Base-by-base conservation (phyloP, 2,888 invertebrate genomes). In the Prosapia bicincta region DNA sequence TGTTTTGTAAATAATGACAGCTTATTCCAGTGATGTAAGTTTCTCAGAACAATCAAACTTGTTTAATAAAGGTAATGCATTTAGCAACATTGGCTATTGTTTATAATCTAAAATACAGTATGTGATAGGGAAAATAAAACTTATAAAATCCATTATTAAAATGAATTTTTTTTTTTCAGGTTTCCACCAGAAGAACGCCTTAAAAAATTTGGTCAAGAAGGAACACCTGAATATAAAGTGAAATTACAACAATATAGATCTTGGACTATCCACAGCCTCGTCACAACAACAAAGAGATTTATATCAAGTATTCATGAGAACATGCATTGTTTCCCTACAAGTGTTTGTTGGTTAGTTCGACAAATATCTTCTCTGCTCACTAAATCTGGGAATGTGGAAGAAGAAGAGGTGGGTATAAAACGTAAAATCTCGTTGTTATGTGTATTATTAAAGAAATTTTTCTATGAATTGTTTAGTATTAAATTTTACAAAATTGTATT, bases 291-390 rank as follows among this genome's bases (percentile, higher is more conserved):
- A 0, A 92, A 90, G 83, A 88, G 90, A 81, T 97, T 98, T 84
- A 92, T 98, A 70, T 86, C 88, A 9, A 93, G 94, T 76, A 89
- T 98, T 77, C 89, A 91, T 78, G 93, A 93, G 80, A 94, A 94
- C 84, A 93, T 97, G 88, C 91, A 93, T 80, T 92, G 94, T 83
- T 98, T 99, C 85, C 99, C 99, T 0, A 91, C 94, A 25, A 92
- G 93, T 78, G 88, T 98, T 15, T 91, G 93, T 10, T 97, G 97
- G 97, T 89, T 98, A 30, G 92, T 97, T 6, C 91, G 94, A 81
- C 95, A 96, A 83, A 91, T 97, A 83, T 75, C 69, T 24, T 66
- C 26, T 9, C 70, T 75, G 1, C 71, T 75, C 20, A 71, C 30
- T n/a, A 75, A 71, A 9, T 71, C 71, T 9, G 66, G 38, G 30